Base-by-base conservation (phyloP, 2,113 vertebrate genomes). In the Dasyurus viverrinus region DNA sequence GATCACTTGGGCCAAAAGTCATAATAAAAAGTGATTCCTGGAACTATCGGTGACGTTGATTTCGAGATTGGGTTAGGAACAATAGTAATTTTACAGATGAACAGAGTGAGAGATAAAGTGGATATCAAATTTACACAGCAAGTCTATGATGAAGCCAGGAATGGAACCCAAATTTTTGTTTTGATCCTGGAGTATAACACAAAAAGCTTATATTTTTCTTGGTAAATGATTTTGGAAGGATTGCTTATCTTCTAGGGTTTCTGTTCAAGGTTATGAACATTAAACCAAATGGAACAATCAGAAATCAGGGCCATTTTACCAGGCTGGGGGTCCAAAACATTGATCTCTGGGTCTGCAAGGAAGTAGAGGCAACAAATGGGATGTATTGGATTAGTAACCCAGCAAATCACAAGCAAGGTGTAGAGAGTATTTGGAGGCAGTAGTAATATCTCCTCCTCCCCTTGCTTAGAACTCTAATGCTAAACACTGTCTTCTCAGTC, bases 371-470 rank as follows among this genome's bases (percentile, higher is more conserved):
- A 16, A 50, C 22, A 95, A 94, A 57, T 19, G 93, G n/a, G 4
- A 94, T 48, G 57, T 91, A 68, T 30, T 92, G 93, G 27, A 1
- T 48, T 9, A 53, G 7, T 9, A 91, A 68, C 27, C 27, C 57
- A 55, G 1, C 9, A 57, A 57, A 27, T 57, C 55, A 57, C 55
- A 68, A 3, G 0, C 30, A 68, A 68, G 60, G 30, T 30, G 27
- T 9, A 68, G 57, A 60, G 57, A 68, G 57, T 68, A 68, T 68
- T 27, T 68, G 11, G 27, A 30, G 27, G 30, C 27, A 36, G 2
- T 68, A 30, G 1, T 54, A 26, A 23, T 8, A 0, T 55, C 10
- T 57, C 24, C 8, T 10, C 3, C 12, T 46, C 0, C 4, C 2
- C 10, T 90, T 2, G 9, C 50, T 92, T 68, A 11, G 14, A 11